Conservation (phyloP, 2,888 invertebrate genomes). For the Pelosia muscerda region DNA sequence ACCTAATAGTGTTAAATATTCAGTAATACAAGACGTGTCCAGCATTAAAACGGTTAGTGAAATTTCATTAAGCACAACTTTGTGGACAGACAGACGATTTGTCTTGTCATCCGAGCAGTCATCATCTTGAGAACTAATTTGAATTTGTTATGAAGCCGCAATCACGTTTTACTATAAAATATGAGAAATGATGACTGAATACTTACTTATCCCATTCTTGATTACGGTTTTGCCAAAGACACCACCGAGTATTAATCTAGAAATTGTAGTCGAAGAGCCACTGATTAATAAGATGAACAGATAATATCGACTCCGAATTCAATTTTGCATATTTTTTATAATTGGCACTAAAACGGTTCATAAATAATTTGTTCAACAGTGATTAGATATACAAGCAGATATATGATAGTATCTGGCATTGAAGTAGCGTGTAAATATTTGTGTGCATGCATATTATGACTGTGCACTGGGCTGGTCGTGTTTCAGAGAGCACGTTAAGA, state of each 20-base stretch:
- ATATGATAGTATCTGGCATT: too few species aligned
- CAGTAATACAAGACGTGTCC: slow-evolving; percentile 69
- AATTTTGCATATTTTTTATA: not conserved
- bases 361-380: not conserved
- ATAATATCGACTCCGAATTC: not conserved
- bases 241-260: not conserved
- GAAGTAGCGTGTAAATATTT: too few species aligned
- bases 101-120: slow-evolving; percentile 75
- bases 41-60: slow-evolving; percentile 67
- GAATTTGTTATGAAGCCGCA: slow-evolving; percentile 74
- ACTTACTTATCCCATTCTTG: slow-evolving; percentile 17
- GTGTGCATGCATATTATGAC: too few species aligned
- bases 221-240: slow-evolving; percentile 19
- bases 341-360: not conserved
- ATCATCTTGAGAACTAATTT: slow-evolving; percentile 74
- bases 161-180: slow-evolving; percentile 58
- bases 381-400: too few species aligned
- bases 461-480: too few species aligned
- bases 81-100: slow-evolving; percentile 70
- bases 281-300: not conserved
- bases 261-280: not conserved
- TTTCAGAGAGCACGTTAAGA: too few species aligned
- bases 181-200: slow-evolving; percentile 34
- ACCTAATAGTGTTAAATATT: slow-evolving; percentile 51
- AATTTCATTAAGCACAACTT: slow-evolving; percentile 72